Evolutionary conservation across 2,797 vertebrate genomes (phyloP), one percentile per base, ranked within the genome.

Genomic region (Percopsis omiscomaycus): DNA sequence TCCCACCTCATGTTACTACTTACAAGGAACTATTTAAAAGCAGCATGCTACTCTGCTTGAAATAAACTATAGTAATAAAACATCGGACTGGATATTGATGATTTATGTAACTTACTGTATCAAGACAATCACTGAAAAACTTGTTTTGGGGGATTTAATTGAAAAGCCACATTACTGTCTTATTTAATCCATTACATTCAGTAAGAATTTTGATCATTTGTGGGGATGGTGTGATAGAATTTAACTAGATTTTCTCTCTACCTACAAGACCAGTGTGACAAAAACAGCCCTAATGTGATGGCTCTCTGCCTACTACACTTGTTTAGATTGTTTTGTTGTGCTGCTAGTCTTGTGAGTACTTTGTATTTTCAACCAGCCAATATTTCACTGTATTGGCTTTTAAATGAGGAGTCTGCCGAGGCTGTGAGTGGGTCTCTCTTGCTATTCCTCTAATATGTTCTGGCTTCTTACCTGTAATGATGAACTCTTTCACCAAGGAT

Each of bases 211-310:
- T 27, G 12, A 12, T 32, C 6, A 32, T 30, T 9, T 15, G 27
- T 3, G 11, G 37, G 62, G 56, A 57, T 71, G 60, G 50, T 65
- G 14, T 10, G 51, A 32, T 1, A 14, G 4, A 64, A 68, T 13
- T 50, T 2, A 55, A 29, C 54, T 8, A n/a, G 13, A 55, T 4
- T 51, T 59, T 4, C 13, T 55, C 27, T 55, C 29, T 56, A n/a
- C 22, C 48, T 14, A 55, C 11, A 60, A 61, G 14, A 13, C 22
- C 54, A 52, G 3, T 13, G 15, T 4, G 28, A 67, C 12, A 15
- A 32, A 56, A 9, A 16, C n/a, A 16, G 13, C 52, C 47, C 47
- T 42, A 42, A 42, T 42, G 37, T 22, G 16, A 22, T 50, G 49
- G 14, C 49, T 10, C n/a, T 22, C 22, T 22, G 22, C 22, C 22